Evolutionary conservation across 2,113 vertebrate species (phyloP), one percentile per base, ranked within the genome.

Genomic region (Thalassoma bifasciatum): DNA sequence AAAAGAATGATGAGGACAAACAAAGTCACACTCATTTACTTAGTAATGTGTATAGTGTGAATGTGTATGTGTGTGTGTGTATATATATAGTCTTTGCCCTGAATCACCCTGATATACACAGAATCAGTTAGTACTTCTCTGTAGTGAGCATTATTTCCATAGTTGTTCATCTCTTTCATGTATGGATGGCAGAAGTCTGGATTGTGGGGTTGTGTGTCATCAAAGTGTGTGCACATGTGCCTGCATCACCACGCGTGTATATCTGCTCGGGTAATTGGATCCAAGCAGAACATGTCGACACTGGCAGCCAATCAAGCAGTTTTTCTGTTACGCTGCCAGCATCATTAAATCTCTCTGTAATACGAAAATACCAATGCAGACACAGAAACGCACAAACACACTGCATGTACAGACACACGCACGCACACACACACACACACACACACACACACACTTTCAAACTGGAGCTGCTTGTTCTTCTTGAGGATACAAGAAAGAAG

Each of bases 221-320:
- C 21, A 58, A 12, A 13, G 52, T 81, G 59, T 38, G 38, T 50
- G 63, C 34, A 49, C 37, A 37, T 40, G 61, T 52, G 75, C 51
- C 54, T 62, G 54, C 24, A 8, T 72, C 22, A 22, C 63, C 8
- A 17, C 4, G 40, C 51, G 76, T 72, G 71, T 75, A 64, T 62
- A 47, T 59, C 71, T 56, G 58, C 75, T 10, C 21, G 71, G 71
- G 77, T 90, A 87, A 87, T 81, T 89, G 79, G 70, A 80, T 82
- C 68, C 65, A 65, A 83, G 79, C 56, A 72, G 61, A 86, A 86
- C 83, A 88, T 79, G 88, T 83, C 65, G 62, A 88, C 85, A 88
- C 80, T 83, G 88, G 82, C 72, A 85, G 56, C 81, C 84, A 85
- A 88, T 90, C 83, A 89, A 85, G 85, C 46, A 47, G 70, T 56